Evolutionary conservation across 2,888 invertebrate genomes (phyloP).

Genomic region (Loripinus fragilis): DNA sequence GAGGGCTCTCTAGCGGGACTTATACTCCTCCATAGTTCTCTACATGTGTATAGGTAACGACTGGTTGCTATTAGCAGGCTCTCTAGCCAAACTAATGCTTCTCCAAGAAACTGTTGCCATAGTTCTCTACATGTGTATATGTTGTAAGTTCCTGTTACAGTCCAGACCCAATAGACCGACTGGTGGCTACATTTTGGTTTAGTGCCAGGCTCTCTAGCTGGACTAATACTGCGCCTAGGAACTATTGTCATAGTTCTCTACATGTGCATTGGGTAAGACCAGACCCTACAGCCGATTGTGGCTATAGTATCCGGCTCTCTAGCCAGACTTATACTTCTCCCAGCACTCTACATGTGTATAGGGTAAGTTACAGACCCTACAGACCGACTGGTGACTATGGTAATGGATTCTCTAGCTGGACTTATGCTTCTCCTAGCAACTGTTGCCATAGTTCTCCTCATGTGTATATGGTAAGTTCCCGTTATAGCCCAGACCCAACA

Average conservation of each 20-base stretch:
- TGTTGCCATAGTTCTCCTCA: too few relatives aligned
- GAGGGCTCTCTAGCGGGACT: conserved; percentile 70
- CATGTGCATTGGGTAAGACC: neutral
- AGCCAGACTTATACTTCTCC: conserved; percentile 65
- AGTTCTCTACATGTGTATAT: conserved; percentile 60
- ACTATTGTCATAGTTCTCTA: conserved; percentile 63
- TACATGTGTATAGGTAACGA: conserved; percentile 38
- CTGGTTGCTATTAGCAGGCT: too few relatives aligned
- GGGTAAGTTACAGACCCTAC: too few relatives aligned
- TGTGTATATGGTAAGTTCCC: too few relatives aligned
- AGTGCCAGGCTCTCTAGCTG: conserved; percentile 69
- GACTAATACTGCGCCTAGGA: conserved; percentile 66
- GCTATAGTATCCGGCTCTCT: conserved; percentile 70
- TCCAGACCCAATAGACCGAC: conserved; percentile 49
- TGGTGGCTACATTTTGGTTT: conserved; percentile 67
- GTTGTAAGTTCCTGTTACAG: too few relatives aligned
- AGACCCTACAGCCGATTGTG: conserved; percentile 42
- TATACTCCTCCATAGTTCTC: conserved; percentile 62
- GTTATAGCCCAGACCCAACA: too few relatives aligned
- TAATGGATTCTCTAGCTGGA: too few relatives aligned
- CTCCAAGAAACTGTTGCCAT: conserved; percentile 62
- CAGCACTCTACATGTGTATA: conserved; percentile 66
- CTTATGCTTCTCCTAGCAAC: too few relatives aligned
- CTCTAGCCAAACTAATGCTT: too few relatives aligned
- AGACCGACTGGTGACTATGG: too few relatives aligned